A percentile compares a stretch with the other conserved stretches of the same genome.
phyloP scores from a whole-genome alignment of 2,888 invertebrate genomes.

The Merodon equestris region DNA sequence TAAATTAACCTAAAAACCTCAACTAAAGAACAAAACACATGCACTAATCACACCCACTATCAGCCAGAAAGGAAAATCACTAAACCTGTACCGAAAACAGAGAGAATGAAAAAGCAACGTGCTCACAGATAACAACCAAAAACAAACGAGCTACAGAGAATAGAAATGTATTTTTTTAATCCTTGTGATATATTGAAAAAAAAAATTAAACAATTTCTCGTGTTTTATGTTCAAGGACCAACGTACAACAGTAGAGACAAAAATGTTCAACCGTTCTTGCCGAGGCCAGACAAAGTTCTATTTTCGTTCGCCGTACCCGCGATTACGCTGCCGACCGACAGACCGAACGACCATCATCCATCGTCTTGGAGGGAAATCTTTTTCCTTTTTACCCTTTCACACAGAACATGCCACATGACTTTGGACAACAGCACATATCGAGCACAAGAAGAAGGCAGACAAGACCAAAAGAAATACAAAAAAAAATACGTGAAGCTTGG shows the following conservation, averaged over 20 bases:
- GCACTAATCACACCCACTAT: constrained; percentile 48
- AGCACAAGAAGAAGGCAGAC: constrained; percentile 42
- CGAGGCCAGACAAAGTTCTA: constrained; percentile 79
- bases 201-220: constrained; percentile 45
- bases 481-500: background rate
- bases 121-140: constrained; percentile 24
- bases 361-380: constrained; percentile 70
- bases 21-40: constrained; percentile 1
- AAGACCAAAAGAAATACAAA: constrained; percentile 18
- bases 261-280: constrained; percentile 75
- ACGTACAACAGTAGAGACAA: constrained; percentile 37
- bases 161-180: constrained; percentile 10
- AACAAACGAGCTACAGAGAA: too few species aligned
- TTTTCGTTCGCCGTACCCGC: constrained; percentile 65
- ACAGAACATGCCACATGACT: constrained; percentile 56
- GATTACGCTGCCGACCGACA: constrained; percentile 45
- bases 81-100: constrained; percentile 25
- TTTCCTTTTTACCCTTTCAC: constrained; percentile 64
- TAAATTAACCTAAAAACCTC: constrained; percentile 36
- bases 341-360: constrained; percentile 71
- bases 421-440: constrained; percentile 46
- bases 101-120: background rate
- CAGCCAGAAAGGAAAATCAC: constrained; percentile 20
- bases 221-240: constrained; percentile 38
- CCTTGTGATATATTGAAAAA: constrained; percentile 19